Conservation (phyloP, 2,113 vertebrate species). For the Microtus richardsoni region DNA sequence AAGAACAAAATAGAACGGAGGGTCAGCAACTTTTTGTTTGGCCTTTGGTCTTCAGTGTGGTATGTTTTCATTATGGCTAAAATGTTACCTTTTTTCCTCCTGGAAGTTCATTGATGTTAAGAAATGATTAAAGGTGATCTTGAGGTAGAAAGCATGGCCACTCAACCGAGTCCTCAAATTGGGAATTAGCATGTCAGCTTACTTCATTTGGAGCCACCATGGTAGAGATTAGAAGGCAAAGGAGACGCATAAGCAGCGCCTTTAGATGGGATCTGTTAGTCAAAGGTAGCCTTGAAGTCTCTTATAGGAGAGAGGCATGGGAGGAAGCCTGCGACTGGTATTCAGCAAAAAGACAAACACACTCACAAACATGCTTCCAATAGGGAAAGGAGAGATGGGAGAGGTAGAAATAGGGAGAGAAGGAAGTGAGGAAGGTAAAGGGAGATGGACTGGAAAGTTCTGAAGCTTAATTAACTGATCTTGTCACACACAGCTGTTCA, state of each 20-base stretch:
- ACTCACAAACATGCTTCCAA: not conserved
- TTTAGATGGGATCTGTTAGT: not conserved
- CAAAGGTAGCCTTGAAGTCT: not conserved
- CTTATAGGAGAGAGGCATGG: too few relatives aligned
- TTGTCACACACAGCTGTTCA: slow-evolving; percentile 81
- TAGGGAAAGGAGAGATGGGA: not conserved
- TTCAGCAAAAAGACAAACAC: not conserved
- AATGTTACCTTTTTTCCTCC: not conserved
- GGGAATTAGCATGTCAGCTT: slow-evolving; percentile 39
- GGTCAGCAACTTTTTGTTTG: not conserved
- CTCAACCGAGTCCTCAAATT: not conserved
- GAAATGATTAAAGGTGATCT: not conserved
- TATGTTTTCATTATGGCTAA: not conserved
- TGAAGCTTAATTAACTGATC: slow-evolving; percentile 79
- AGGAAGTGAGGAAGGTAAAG: slow-evolving; percentile 47
- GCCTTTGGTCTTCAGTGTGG: not conserved
- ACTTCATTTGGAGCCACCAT: slow-evolving; percentile 28
- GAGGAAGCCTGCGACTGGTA: not conserved
- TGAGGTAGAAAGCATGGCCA: not conserved
- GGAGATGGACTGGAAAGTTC: slow-evolving; percentile 64
- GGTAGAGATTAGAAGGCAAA: not conserved
- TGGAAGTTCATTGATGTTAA: slow-evolving; percentile 8
- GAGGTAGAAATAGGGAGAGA: not conserved
- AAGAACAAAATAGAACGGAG: not conserved
- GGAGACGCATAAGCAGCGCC: not conserved